Evolutionary conservation across 1,140 invertebrate genomes (phyloP).

Genomic region (Habropoda laboriosa): DNA sequence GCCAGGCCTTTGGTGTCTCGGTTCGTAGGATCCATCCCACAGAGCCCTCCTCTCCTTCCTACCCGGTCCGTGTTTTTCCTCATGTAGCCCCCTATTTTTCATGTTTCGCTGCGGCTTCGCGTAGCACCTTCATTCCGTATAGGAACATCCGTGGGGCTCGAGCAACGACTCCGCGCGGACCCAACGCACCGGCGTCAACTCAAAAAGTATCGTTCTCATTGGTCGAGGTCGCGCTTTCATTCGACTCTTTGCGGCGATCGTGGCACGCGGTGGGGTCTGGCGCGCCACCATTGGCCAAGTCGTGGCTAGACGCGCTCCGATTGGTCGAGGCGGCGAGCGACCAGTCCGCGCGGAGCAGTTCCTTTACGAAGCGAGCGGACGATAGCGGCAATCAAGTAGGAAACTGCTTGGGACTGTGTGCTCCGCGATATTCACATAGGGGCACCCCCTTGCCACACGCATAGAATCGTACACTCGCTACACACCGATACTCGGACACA

Average conservation of each 20-base stretch:
- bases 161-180: conserved; percentile 76
- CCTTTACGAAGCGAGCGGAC: conserved; percentile 74
- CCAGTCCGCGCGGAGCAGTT: conserved; percentile 76
- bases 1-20: conserved; percentile 72
- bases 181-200: conserved; percentile 50
- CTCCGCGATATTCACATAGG: conserved; percentile 80
- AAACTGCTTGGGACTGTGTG: conserved; percentile 82
- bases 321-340: conserved; percentile 67
- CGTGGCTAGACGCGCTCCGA: conserved; percentile 1
- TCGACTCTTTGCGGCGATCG: conserved; percentile 67
- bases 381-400: conserved; percentile 83
- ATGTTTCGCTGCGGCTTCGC: conserved; percentile 82
- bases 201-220: conserved; percentile 70
- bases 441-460: conserved; percentile 73
- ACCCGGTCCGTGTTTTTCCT: conserved; percentile 79
- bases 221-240: conserved; percentile 68
- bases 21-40: conserved; percentile 75
- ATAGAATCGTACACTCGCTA: conserved; percentile 66
- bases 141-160: conserved; percentile 63
- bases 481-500: conserved; percentile 56
- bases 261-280: conserved; percentile 23
- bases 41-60: conserved; percentile 61
- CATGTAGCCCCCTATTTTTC: conserved; percentile 82
- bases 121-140: conserved; percentile 81
- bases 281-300: conserved; percentile 67